Percentiles rank a stretch among this genome's conserved stretches.
Evolutionary conservation across 2,888 invertebrate species (phyloP).

Genomic region (Drosophila pullipes): DNA sequence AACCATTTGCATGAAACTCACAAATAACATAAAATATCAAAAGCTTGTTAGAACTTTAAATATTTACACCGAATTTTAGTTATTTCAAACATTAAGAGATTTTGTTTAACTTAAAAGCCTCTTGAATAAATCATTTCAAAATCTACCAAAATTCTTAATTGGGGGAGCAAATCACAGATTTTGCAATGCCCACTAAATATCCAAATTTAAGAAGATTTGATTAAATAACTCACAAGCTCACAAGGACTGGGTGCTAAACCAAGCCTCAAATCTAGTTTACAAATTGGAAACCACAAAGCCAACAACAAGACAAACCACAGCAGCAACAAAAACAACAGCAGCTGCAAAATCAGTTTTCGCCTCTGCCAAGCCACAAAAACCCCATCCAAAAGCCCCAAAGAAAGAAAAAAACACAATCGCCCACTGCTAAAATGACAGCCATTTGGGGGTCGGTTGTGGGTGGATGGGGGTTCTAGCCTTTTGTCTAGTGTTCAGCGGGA

Average conservation of each 20-base stretch:
- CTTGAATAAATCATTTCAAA: neutral
- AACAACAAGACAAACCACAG: slow-evolving; percentile 63
- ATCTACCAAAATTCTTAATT: neutral
- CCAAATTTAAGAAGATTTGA: slow-evolving; percentile 45
- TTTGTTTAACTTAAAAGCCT: neutral
- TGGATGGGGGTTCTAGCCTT: slow-evolving; percentile 16
- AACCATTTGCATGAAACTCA: neutral
- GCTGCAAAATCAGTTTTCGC: slow-evolving; percentile 56
- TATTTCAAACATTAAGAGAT: neutral
- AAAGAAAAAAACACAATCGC: slow-evolving; percentile 25
- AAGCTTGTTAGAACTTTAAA: neutral
- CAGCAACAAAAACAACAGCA: slow-evolving; percentile 41
- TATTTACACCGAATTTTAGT: neutral
- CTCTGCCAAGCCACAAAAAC: slow-evolving; percentile 62
- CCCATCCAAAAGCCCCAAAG: slow-evolving; percentile 20
- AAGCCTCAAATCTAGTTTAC: slow-evolving; percentile 67
- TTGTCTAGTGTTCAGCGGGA: slow-evolving; percentile 53
- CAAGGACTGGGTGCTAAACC: slow-evolving; percentile 31
- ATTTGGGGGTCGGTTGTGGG: neutral
- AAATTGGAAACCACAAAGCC: slow-evolving; percentile 72
- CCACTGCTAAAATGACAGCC: slow-evolving; percentile 18
- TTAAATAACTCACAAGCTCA: slow-evolving; percentile 64
- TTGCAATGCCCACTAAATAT: slow-evolving; percentile 9
- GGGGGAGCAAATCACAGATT: neutral
- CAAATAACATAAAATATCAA: neutral